phyloP scores from a whole-genome alignment of 2,113 vertebrate genomes.

The Cololabis saira region DNA sequence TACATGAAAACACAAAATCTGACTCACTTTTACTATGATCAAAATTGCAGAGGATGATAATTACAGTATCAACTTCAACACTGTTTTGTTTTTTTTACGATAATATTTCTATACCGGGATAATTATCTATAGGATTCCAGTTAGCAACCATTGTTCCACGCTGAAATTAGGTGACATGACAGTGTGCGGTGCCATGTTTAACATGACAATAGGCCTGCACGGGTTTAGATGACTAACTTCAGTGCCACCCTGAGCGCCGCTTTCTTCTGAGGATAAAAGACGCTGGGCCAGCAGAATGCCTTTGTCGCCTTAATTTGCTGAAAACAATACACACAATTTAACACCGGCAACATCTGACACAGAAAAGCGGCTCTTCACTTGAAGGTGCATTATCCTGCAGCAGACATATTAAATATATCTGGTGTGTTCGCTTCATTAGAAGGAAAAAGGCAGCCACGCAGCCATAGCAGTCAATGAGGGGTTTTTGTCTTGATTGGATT shows the following conservation, averaged over 20 bases:
- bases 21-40: constrained; percentile 32
- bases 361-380: constrained; percentile 84
- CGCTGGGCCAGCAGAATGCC: constrained; percentile 71
- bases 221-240: constrained; percentile 67
- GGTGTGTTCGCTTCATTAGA: constrained; percentile 93
- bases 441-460: constrained; percentile 87
- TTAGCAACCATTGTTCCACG: constrained; percentile 60
- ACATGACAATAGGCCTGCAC: constrained; percentile 73
- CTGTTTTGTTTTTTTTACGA: constrained; percentile 63
- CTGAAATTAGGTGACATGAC: constrained; percentile 67
- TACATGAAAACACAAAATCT: neutral
- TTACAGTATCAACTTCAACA: constrained; percentile 64
- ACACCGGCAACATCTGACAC: constrained; percentile 85
- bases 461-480: constrained; percentile 94
- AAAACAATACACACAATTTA: constrained; percentile 89
- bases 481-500: constrained; percentile 99
- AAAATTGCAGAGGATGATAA: constrained; percentile 48
- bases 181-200: constrained; percentile 70
- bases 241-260: constrained; percentile 52
- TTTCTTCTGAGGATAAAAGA: constrained; percentile 73
- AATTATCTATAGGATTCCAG: constrained; percentile 67
- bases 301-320: constrained; percentile 86
- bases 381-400: constrained; percentile 84
- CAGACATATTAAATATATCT: constrained; percentile 94
- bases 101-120: constrained; percentile 63